phyloP scores from a whole-genome alignment of 2,888 invertebrate genomes.

The Tolmerus cingulatus region DNA sequence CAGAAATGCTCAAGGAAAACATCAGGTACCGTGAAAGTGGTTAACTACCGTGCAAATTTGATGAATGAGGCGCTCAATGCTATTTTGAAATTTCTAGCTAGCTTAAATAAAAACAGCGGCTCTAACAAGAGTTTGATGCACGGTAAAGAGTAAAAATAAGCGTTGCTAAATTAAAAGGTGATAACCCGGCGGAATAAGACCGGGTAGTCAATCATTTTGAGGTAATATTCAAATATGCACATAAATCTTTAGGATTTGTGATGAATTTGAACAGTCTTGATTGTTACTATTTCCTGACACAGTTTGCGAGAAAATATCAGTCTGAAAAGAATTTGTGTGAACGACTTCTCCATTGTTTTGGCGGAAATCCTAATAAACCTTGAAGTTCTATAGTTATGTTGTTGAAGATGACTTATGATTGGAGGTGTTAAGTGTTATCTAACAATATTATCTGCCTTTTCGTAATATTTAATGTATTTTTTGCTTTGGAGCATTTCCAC shows the following conservation, averaged over 20 bases:
- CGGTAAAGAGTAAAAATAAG: not conserved
- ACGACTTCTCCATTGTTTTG: not conserved
- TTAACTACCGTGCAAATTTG: conserved; percentile 32
- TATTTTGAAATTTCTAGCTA: not conserved
- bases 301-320: not conserved
- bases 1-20: not conserved
- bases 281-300: not conserved
- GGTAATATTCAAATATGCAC: not conserved
- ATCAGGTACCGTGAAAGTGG: conserved; percentile 3
- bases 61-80: not conserved
- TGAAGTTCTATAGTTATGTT: not conserved
- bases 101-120: not conserved
- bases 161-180: not conserved
- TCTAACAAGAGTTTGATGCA: not conserved
- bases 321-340: not conserved
- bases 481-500: not conserved
- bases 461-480: not conserved
- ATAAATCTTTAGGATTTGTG: not conserved
- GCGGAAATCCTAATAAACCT: not conserved
- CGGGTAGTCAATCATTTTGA: not conserved
- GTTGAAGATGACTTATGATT: not conserved
- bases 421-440: not conserved
- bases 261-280: not conserved
- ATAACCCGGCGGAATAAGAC: not conserved
- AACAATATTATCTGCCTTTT: not conserved